Evolutionary conservation across 2,113 vertebrate genomes (phyloP).

Genomic region (Phalacrocorax carbo): DNA sequence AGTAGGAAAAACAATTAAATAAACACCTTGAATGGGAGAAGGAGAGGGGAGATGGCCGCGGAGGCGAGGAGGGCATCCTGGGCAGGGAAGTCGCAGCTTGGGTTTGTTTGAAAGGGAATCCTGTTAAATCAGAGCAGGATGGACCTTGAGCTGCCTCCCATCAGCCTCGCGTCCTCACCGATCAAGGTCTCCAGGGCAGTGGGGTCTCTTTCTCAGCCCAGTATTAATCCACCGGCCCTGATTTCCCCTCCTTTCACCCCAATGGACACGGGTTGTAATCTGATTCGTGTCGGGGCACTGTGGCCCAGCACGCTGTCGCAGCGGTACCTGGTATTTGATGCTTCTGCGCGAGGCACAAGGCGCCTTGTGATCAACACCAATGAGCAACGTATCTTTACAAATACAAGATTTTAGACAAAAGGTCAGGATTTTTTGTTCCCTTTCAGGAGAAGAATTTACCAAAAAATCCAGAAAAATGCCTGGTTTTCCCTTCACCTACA

Average conservation of each 20-base stretch:
- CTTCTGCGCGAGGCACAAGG: background rate
- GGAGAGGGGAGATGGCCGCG: background rate
- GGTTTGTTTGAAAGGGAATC: background rate
- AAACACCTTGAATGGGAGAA: constrained; percentile 69
- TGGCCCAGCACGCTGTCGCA: accelerated
- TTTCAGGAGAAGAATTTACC: background rate
- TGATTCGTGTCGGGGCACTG: accelerated
- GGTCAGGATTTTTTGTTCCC: background rate
- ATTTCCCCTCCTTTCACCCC: background rate
- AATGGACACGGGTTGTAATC: accelerated
- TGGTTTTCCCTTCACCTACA: background rate
- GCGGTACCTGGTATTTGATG: background rate
- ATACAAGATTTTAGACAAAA: background rate
- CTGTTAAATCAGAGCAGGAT: background rate
- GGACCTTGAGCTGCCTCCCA: background rate
- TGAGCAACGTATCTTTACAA: accelerated
- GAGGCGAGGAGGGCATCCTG: background rate
- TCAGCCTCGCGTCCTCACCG: background rate
- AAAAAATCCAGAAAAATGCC: background rate
- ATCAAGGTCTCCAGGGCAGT: background rate
- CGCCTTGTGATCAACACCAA: background rate
- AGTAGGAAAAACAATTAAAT: constrained; percentile 79
- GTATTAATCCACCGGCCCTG: background rate
- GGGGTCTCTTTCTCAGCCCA: background rate
- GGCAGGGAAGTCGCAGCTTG: background rate